These are phyloP conservation scores for Oreortyx pictus DNA, from an alignment of 2,797 vertebrate genomes.

Conservation along the genomic window DNA sequence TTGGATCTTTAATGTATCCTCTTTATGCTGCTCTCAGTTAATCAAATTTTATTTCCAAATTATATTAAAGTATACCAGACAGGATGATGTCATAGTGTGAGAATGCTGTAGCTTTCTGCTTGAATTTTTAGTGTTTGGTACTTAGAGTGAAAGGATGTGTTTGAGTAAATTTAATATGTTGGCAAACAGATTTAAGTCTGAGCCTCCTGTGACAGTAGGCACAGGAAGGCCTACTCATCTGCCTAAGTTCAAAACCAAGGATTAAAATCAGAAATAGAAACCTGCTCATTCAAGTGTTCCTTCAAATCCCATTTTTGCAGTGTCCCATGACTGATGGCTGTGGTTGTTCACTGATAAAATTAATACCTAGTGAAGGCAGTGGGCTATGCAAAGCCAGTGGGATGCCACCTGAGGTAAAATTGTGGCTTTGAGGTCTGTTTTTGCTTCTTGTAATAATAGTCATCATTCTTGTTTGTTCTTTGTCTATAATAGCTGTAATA, in stretches of 20 bases:
- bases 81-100: conserved; percentile 77
- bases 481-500: not conserved
- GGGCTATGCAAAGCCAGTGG: not conserved
- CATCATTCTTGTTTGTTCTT: conserved; percentile 17
- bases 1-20: conserved; percentile 76
- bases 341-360: not conserved
- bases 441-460: not conserved
- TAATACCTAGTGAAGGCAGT: not conserved
- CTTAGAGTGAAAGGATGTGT: conserved; percentile 53
- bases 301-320: conserved; percentile 29
- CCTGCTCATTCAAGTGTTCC: not conserved
- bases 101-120: conserved; percentile 70
- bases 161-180: conserved; percentile 47
- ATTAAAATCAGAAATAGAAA: conserved; percentile 52
- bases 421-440: conserved; percentile 15
- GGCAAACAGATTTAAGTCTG: conserved; percentile 19
- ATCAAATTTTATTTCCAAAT: conserved; percentile 75
- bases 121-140: conserved; percentile 64
- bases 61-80: conserved; percentile 77
- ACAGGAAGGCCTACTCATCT: conserved; percentile 23
- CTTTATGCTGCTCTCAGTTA: conserved; percentile 75
- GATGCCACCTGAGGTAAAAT: not conserved
- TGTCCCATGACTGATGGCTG: not conserved
- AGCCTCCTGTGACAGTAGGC: not conserved
- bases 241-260: conserved; percentile 34